Evolutionary conservation across 2,888 invertebrate species (phyloP).

Genomic region (Orthonychiurus folsomi): DNA sequence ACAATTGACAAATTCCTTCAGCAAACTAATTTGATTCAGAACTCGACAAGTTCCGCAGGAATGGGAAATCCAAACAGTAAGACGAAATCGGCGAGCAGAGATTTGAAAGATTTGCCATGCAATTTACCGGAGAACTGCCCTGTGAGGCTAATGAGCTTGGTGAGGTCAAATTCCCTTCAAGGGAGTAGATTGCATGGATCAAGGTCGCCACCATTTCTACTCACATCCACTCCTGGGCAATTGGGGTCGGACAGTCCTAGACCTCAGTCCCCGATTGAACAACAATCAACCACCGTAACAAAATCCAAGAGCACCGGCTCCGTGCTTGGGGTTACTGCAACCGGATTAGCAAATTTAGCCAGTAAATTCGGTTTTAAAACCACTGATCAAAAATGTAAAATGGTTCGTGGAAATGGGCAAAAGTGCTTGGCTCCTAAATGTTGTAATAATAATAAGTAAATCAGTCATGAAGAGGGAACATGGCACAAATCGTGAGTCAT

Average conservation of each 20-base stretch:
- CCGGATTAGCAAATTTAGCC: constrained; percentile 6
- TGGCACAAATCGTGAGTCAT: no score
- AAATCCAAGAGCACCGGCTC: constrained; percentile 35
- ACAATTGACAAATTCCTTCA: constrained; percentile 23
- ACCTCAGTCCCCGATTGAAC: no score
- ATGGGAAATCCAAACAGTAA: constrained; percentile 2
- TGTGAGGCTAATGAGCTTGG: constrained; percentile 6
- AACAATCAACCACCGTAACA: constrained; percentile 15
- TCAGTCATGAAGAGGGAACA: no score
- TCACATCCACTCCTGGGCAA: no score
- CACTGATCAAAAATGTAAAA: not conserved
- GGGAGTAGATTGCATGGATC: not conserved
- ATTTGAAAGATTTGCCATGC: not conserved
- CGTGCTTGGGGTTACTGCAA: constrained; percentile 14
- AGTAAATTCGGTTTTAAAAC: constrained; percentile 6
- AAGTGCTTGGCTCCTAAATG: no score
- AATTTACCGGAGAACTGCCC: not conserved
- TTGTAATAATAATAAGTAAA: no score
- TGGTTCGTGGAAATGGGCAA: constrained; percentile 1
- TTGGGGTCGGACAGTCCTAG: no score
- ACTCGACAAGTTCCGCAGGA: not conserved
- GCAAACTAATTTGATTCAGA: constrained; percentile 6
- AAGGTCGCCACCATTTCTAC: not conserved
- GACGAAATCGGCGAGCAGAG: not conserved
- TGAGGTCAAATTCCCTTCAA: constrained; percentile 23